Percentiles rank a stretch among this genome's conserved stretches.
These are phyloP conservation scores for Moxostoma hubbsi DNA, from an alignment of 2,797 vertebrate genomes.

Conservation along the genomic window DNA sequence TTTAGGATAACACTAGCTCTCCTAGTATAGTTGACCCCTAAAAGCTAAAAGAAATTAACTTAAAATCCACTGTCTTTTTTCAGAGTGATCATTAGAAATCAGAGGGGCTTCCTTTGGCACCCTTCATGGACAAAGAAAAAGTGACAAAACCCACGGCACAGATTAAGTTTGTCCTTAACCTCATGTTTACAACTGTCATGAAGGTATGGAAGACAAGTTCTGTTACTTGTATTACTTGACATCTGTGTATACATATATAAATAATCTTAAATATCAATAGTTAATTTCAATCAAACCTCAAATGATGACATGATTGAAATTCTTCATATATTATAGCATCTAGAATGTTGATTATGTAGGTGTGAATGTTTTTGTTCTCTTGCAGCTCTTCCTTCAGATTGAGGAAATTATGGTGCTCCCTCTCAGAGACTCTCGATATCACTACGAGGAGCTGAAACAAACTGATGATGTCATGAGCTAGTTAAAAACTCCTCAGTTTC, in stretches of 20 bases:
- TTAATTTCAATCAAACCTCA: background rate
- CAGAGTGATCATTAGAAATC: slow-evolving; percentile 97
- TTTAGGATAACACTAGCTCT: too few relatives aligned
- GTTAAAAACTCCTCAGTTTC: slow-evolving; percentile 71
- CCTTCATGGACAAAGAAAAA: slow-evolving; percentile 98
- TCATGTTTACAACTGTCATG: slow-evolving; percentile 88
- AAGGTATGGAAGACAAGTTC: slow-evolving; percentile 70
- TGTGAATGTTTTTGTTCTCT: slow-evolving; percentile 30
- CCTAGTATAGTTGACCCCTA: too few relatives aligned
- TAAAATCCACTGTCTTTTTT: background rate
- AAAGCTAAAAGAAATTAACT: too few relatives aligned
- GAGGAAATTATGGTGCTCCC: slow-evolving; percentile 95
- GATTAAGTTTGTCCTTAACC: slow-evolving; percentile 88
- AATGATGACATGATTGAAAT: background rate
- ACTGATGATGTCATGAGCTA: slow-evolving; percentile 91
- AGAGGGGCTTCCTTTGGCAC: slow-evolving; percentile 94
- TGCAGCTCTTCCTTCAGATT: slow-evolving; percentile 91
- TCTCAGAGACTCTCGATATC: slow-evolving; percentile 91
- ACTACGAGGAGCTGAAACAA: slow-evolving; percentile 93
- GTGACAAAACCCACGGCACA: slow-evolving; percentile 97
- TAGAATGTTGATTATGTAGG: slow-evolving; percentile 5
- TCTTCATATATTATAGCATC: background rate
- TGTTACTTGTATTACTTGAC: too few relatives aligned
- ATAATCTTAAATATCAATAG: too few relatives aligned
- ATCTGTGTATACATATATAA: too few relatives aligned